Base-by-base conservation (phyloP, 2,888 invertebrate genomes). In the Euplexia lucipara region DNA sequence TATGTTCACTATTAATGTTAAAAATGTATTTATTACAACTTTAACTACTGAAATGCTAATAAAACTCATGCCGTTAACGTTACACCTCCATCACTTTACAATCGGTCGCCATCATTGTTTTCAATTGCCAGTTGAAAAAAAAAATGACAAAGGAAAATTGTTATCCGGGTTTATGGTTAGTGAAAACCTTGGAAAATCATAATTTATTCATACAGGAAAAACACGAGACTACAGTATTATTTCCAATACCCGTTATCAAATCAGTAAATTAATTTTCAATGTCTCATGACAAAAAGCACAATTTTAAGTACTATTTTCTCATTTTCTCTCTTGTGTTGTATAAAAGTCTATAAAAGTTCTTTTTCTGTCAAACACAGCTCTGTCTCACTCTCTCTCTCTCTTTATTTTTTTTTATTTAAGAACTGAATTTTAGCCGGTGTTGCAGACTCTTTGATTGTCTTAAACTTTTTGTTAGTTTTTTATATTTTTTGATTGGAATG, bases 1-100 rank as follows among this genome's bases (percentile, higher is more conserved):
- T 94, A 92, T 93, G 88, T 92, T 90, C 88, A 92, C 88, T 89
- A 88, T 83, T 89, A 89, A 84, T 83, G 88, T 88, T 88, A 87
- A 85, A 88, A 90, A 88, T 87, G 82, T 86, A 83, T 87, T 87
- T 87, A 89, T 80, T 85, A 89, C 90, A 88, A 90, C 85, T 90
- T 86, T 88, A 90, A 88, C 85, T 86, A 88, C 81, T 81, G 83
- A 90, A 92, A 83, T 89, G 88, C 80, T 92, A 88, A 79, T 88
- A 88, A 92, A 92, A 94, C 89, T 92, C 95, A 95, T 95, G 93
- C 95, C 95, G 94, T 94, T 91, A 91, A 88, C 91, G 91, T 92
- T 93, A 91, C 85, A 91, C 92, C 93, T 91, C 92, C 94, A 93
- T 95, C 94, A 93, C 92, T 93, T 92, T 89, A 93, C 88, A 89